Percentiles rank a stretch among this genome's conserved stretches.
phyloP scores from a whole-genome alignment of 2,797 vertebrate species.

The Synaphobranchus kaupii region DNA sequence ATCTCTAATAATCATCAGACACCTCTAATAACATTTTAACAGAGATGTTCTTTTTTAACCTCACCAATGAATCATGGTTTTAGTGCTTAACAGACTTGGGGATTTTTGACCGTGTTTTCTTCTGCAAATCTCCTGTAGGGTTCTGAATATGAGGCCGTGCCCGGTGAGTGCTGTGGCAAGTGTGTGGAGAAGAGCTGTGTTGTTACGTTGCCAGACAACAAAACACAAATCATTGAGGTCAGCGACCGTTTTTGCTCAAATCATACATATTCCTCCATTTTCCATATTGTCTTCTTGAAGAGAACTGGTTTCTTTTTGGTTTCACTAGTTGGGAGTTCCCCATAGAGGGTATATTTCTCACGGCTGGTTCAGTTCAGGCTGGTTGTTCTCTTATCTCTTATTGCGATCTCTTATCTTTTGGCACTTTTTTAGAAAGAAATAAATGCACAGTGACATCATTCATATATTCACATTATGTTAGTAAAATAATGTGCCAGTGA shows the following conservation, averaged over 20 bases:
- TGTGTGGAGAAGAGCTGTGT: constrained; percentile 79
- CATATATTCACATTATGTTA: background rate
- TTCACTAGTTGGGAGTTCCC: background rate
- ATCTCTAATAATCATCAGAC: background rate
- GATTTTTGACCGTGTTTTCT: background rate
- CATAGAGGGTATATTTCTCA: background rate
- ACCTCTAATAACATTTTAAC: background rate
- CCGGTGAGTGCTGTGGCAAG: constrained; percentile 76
- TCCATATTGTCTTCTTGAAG: background rate
- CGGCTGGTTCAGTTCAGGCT: background rate
- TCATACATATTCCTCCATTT: background rate
- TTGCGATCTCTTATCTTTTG: too few relatives aligned
- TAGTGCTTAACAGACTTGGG: background rate
- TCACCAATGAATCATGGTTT: background rate
- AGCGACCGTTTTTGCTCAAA: constrained; percentile 26
- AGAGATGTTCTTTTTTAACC: background rate
- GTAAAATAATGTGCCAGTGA: too few relatives aligned
- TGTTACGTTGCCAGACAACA: constrained; percentile 47
- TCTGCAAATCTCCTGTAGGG: constrained; percentile 66
- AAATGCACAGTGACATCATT: background rate
- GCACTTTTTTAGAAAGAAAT: too few relatives aligned
- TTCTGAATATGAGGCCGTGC: constrained; percentile 57
- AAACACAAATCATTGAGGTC: constrained; percentile 56
- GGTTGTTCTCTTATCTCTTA: too few relatives aligned
- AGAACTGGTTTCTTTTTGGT: background rate